Percentiles rank a stretch among this genome's conserved stretches.
Conservation (phyloP, 53 echinoderm and acorn worm genomes). For the Temnopleurus reevesii region DNA sequence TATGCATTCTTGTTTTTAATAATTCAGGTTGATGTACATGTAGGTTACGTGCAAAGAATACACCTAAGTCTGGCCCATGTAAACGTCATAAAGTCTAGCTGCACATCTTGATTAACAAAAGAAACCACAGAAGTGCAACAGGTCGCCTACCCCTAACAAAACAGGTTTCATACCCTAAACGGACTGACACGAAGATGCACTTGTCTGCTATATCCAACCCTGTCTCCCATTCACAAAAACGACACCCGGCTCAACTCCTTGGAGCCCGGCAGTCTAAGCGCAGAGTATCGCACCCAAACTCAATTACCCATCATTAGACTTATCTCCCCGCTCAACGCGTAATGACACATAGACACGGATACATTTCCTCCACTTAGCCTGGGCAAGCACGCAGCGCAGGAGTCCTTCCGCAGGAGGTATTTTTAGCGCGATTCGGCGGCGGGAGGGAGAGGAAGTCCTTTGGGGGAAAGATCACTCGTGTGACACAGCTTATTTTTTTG, state of each 20-base stretch:
- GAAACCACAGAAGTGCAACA: background rate
- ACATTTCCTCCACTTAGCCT: constrained; percentile 4
- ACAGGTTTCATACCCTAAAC: too few relatives aligned
- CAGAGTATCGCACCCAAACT: background rate
- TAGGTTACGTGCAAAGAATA: too few relatives aligned
- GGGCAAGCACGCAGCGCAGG: constrained; percentile 3
- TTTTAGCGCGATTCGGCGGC: constrained; percentile 44
- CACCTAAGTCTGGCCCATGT: too few relatives aligned
- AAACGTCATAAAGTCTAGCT: background rate
- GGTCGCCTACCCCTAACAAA: background rate
- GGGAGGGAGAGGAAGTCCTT: constrained; percentile 26
- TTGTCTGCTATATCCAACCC: background rate
- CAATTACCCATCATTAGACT: constrained; percentile 31
- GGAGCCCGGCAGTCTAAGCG: constrained; percentile 3
- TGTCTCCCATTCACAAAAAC: constrained; percentile 1
- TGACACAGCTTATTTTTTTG: constrained; percentile 40
- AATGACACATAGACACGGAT: background rate
- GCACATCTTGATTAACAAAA: background rate
- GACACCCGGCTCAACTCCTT: background rate
- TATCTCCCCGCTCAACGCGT: constrained; percentile 10
- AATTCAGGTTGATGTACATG: too few relatives aligned
- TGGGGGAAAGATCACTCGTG: background rate
- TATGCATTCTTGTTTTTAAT: too few relatives aligned
- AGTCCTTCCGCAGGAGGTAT: constrained; percentile 41
- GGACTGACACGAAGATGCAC: background rate